These are phyloP conservation scores for Porites rus DNA, from an alignment of 92 coral and sea anemone genomes.

Conservation along the genomic window DNA sequence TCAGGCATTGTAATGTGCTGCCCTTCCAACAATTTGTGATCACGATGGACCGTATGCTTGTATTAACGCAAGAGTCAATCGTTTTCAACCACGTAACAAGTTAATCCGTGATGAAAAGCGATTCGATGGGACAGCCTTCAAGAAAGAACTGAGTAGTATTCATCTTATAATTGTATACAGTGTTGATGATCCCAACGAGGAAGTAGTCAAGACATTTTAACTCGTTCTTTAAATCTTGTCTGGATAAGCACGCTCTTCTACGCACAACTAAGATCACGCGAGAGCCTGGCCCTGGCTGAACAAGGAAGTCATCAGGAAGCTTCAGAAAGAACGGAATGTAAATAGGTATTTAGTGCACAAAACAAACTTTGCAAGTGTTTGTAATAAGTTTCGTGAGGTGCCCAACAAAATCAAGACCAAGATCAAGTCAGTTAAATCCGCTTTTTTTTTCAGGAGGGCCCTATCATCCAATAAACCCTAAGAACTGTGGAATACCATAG, in stretches of 20 bases:
- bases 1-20: too few species aligned
- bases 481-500: constrained; percentile 29
- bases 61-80: constrained; percentile 56
- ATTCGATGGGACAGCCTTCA: constrained; percentile 11
- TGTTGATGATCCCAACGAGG: constrained; percentile 43
- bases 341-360: constrained; percentile 30
- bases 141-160: background rate
- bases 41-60: constrained; percentile 65
- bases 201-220: constrained; percentile 34
- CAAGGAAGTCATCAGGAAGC: constrained; percentile 11
- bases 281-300: constrained; percentile 45
- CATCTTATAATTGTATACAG: constrained; percentile 43
- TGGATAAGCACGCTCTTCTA: constrained; percentile 52
- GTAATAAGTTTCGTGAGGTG: constrained; percentile 45
- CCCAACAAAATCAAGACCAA: constrained; percentile 36
- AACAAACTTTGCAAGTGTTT: constrained; percentile 13
- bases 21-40: constrained; percentile 12
- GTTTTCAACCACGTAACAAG: constrained; percentile 67
- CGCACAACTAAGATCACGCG: constrained; percentile 36
- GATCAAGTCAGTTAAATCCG: constrained; percentile 19
- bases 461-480: constrained; percentile 13
- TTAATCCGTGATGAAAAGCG: constrained; percentile 35
- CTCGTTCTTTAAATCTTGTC: constrained; percentile 52
- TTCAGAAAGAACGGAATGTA: constrained; percentile 25
- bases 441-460: constrained; percentile 12